These are phyloP conservation scores for Lordiphosa mommai DNA, from an alignment of 1,140 invertebrate genomes.

Conservation along the genomic window DNA sequence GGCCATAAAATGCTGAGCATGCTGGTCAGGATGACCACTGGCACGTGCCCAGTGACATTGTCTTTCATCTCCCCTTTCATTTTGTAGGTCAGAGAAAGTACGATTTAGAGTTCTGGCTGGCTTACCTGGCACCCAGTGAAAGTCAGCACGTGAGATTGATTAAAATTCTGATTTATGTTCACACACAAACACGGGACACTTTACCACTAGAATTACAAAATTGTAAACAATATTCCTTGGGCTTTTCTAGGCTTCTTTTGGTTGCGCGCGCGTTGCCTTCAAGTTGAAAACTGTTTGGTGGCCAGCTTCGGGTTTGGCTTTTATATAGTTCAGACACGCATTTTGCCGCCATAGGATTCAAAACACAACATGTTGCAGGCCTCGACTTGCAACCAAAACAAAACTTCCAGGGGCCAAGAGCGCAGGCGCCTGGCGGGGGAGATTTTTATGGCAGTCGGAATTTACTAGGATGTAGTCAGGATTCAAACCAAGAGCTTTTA, in stretches of 20 bases:
- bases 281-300: slow-evolving; percentile 37
- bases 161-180: slow-evolving; percentile 61
- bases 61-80: slow-evolving; percentile 7
- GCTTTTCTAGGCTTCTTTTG: background rate
- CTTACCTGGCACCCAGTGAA: slow-evolving; percentile 59
- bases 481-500: slow-evolving; percentile 45
- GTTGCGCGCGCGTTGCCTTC: slow-evolving; percentile 47
- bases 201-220: slow-evolving; percentile 4
- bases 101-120: slow-evolving; percentile 33
- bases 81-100: slow-evolving; percentile 39
- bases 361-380: slow-evolving; percentile 70
- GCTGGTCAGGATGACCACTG: slow-evolving; percentile 10
- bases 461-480: slow-evolving; percentile 11
- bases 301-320: slow-evolving; percentile 24
- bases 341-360: slow-evolving; percentile 54
- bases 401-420: slow-evolving; percentile 9
- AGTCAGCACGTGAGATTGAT: slow-evolving; percentile 65
- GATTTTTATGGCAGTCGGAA: background rate
- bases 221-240: background rate
- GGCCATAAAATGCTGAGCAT: slow-evolving; percentile 57
- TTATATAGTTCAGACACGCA: slow-evolving; percentile 41
- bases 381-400: slow-evolving; percentile 54
- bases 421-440: slow-evolving; percentile 28
- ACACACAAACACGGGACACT: slow-evolving; percentile 6
- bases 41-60: slow-evolving; percentile 16